Conservation (phyloP, 2,888 invertebrate species). For the Drosophila colorata region DNA sequence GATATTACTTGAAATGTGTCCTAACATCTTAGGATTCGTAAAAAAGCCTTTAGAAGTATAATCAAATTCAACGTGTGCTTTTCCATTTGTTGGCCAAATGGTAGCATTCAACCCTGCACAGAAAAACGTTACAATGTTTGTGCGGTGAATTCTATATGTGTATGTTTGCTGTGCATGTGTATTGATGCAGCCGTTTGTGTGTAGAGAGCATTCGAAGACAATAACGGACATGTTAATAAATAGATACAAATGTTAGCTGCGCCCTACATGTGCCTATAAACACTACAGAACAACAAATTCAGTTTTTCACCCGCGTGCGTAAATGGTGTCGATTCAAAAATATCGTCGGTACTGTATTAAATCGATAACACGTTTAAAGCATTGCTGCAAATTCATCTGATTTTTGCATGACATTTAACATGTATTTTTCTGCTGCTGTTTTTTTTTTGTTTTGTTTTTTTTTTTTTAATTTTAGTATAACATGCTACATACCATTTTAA, state of each 20-base stretch:
- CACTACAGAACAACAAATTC: background rate
- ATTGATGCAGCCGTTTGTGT: background rate
- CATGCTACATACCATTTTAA: too few species aligned
- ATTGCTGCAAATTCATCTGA: background rate
- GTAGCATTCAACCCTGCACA: constrained; percentile 43
- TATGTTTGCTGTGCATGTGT: background rate
- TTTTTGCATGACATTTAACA: background rate
- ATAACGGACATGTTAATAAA: background rate
- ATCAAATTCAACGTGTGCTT: constrained; percentile 6
- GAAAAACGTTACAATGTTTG: constrained; percentile 12
- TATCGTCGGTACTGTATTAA: background rate
- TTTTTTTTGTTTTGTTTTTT: background rate
- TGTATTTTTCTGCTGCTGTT: too few species aligned
- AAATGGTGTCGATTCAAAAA: too few species aligned
- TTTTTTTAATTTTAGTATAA: too few species aligned
- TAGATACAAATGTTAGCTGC: background rate
- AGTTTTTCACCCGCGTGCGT: background rate
- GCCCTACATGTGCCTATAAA: background rate
- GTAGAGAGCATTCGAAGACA: background rate
- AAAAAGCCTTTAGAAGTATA: constrained; percentile 18
- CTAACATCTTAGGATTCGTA: constrained; percentile 11
- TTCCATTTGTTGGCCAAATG: constrained; percentile 38
- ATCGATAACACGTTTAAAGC: background rate
- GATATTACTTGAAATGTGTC: constrained; percentile 9
- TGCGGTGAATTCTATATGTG: constrained; percentile 8